Evolutionary conservation across 2,888 invertebrate genomes (phyloP), one percentile per base, ranked within the genome.

Genomic region (Drosophila emarginata): DNA sequence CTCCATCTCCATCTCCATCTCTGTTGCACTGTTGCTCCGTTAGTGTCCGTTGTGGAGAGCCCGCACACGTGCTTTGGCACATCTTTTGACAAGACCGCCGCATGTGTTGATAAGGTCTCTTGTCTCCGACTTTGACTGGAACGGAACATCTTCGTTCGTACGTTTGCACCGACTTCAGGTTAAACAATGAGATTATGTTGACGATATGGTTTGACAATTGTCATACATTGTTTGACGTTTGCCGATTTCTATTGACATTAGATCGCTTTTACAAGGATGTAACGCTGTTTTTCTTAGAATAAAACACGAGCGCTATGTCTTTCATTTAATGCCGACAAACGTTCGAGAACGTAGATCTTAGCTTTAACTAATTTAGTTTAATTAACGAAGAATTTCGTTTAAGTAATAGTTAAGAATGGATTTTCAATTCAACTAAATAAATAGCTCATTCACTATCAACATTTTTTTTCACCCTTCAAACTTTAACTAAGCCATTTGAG

Each of bases 211-310:
- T 80, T 82, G 83, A 85, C 85, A 89, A 89, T 88, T 89, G 81
- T 86, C 83, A 84, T 68, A 86, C 86, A 88, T 87, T 88, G 89
- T 86, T 88, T 88, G 86, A 89, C 83, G 78, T 88, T 81, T 87
- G 86, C 80, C 83, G 88, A 87, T 85, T 86, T 72, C 84, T 81
- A 75, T 88, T 80, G 81, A 80, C 81, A 67, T 76, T 77, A 64
- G 83, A 83, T 88, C 84, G 69, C 80, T 76, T 45, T 45, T 88
- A 83, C 84, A 84, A 80, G 81, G 87, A 88, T 84, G 84, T 88
- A 83, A 86, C 77, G 79, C 75, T 88, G 81, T 77, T 74, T 88
- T 84, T 84, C 88, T 80, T 26, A 79, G 84, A 88, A 84, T 72
- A 76, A 73, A 83, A 84, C 84, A 88, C 65, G 78, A 56, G 26